Conservation (phyloP, 2,113 vertebrate species). For the Ibidorhyncha struthersii region DNA sequence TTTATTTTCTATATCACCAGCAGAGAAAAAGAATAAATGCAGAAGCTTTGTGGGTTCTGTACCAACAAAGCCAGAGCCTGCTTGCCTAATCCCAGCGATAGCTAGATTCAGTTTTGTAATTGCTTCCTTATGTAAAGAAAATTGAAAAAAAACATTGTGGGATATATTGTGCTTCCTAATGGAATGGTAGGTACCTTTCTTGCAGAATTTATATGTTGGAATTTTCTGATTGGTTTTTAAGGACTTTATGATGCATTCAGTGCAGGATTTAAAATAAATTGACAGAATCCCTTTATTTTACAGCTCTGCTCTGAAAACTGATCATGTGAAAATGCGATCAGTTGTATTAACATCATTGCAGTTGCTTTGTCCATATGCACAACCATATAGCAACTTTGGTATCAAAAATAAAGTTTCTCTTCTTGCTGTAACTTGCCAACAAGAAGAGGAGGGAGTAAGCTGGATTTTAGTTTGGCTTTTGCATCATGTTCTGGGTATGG, state of each 20-base stretch:
- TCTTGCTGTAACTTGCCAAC: not conserved
- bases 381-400: not conserved
- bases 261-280: not conserved
- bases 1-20: not conserved
- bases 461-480: not conserved
- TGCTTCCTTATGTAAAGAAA: not conserved
- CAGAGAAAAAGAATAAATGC: not conserved
- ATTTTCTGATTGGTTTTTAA: not conserved
- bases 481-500: not conserved
- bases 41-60: not conserved
- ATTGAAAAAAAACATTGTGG: not conserved
- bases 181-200: not conserved
- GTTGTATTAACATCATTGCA: not conserved
- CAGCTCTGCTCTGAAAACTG: slow-evolving; percentile 2
- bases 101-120: not conserved
- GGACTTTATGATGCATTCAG: not conserved
- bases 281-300: not conserved
- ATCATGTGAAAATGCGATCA: not conserved
- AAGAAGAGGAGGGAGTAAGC: not conserved
- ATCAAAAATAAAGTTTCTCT: not conserved
- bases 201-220: not conserved
- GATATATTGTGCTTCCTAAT: not conserved
- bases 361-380: not conserved
- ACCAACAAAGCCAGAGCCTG: not conserved
- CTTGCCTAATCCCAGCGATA: not conserved